A percentile compares a stretch with the other conserved stretches of the same genome.
These are phyloP conservation scores for Camarhynchus parvulus DNA, from an alignment of 2,113 vertebrate genomes.

Conservation along the genomic window DNA sequence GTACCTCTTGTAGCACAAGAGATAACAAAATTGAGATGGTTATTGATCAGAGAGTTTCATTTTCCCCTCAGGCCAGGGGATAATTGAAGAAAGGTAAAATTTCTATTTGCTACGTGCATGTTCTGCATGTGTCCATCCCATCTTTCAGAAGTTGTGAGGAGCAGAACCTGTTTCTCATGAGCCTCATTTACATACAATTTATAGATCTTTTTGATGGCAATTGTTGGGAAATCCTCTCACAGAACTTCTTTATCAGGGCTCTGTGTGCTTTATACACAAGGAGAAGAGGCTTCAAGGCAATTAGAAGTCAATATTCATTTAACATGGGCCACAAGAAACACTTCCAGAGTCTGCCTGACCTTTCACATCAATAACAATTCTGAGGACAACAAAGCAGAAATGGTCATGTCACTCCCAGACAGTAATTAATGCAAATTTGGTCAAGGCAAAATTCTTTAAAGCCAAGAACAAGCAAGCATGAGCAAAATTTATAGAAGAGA, in stretches of 20 bases:
- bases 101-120: fast-evolving
- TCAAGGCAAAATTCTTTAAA: background rate
- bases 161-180: background rate
- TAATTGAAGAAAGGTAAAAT: background rate
- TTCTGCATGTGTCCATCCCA: background rate
- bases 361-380: background rate
- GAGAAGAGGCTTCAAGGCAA: background rate
- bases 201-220: background rate
- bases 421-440: constrained; percentile 30
- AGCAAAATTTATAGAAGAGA: background rate
- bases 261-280: background rate
- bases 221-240: background rate
- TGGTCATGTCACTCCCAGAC: background rate
- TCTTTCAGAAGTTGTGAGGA: background rate
- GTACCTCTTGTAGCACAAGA: background rate
- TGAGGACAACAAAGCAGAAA: background rate
- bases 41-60: background rate
- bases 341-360: background rate
- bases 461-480: background rate
- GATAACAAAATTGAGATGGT: background rate
- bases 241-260: background rate
- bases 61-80: background rate
- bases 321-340: background rate
- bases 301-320: background rate
- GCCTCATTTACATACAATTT: background rate